Evolutionary conservation across 2,797 vertebrate species (phyloP), one percentile per base, ranked within the genome.

Genomic region (Echiichthys vipera): DNA sequence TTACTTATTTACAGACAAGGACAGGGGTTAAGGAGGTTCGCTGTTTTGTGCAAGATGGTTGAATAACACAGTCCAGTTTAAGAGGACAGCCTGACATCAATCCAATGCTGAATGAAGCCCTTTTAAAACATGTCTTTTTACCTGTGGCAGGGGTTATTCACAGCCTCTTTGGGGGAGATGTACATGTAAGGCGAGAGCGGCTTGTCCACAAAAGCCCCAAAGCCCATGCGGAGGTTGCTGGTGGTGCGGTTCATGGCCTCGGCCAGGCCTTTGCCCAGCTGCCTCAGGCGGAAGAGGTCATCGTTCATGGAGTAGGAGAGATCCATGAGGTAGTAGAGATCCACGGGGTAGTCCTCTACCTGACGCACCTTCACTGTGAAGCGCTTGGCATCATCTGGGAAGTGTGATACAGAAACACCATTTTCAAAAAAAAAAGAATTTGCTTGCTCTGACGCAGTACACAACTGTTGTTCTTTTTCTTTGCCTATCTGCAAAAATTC

Each of bases 301-400:
- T 95, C 95, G 0, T 95, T 94, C 95, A 95, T 95, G 76, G 98
- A 99, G 90, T 95, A 97, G 66, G 98, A 99, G 51, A 99, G 90
- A 76, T 99, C 98, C 98, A 99, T 99, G 84, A 99, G 93, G 91
- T 99, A 99, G 91, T 99, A 99, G 80, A 99, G 97, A 51, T 99
- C 98, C 67, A 99, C 96, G 0, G 98, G 98, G 75, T 99, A 99
- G 91, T 99, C 98, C 75, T 98, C 97, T n/a, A 99, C 98, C 89
- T 99, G 98, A 5, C 97, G 95, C 71, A 99, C 98, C 87, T 96
- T 95, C 53, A 99, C 83, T 0, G 90, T 95, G 83, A 99, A 99
- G 7, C 76, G 93, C 88, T 96, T 94, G 2, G 97, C 95, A 71
- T 98, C 98, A 85, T 98, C 98, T 99, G 83, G 40, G n/a, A 49